Evolutionary conservation across 1,140 invertebrate genomes (phyloP).

Genomic region (Rhyacophila brunnea): DNA sequence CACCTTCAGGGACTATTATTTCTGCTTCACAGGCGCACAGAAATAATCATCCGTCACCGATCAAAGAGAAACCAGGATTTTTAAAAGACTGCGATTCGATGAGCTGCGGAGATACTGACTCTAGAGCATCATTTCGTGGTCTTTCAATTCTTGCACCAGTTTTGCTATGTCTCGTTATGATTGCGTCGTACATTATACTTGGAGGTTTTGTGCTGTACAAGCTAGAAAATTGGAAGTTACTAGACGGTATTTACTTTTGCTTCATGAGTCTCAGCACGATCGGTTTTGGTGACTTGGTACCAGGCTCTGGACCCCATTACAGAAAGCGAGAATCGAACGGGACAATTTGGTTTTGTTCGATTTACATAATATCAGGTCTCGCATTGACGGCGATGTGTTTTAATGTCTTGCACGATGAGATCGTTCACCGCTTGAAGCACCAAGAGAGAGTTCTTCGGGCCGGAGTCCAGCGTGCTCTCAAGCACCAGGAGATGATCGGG

Average conservation of each 20-base stretch:
- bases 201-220: constrained; percentile 87
- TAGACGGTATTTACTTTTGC: constrained; percentile 93
- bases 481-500: constrained; percentile 40
- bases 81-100: constrained; percentile 64
- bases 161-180: constrained; percentile 71
- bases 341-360: constrained; percentile 86
- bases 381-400: constrained; percentile 98
- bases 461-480: constrained; percentile 45
- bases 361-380: constrained; percentile 94
- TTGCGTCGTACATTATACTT: constrained; percentile 80
- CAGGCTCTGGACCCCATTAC: constrained; percentile 64
- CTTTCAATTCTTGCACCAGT: constrained; percentile 76
- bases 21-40: constrained; percentile 53
- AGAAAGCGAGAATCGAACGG: constrained; percentile 56
- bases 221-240: constrained; percentile 81
- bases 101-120: constrained; percentile 69
- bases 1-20: constrained; percentile 60
- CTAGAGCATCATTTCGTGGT: constrained; percentile 70
- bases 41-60: constrained; percentile 57
- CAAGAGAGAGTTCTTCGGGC: constrained; percentile 48
- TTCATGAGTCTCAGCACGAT: constrained; percentile 93
- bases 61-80: constrained; percentile 54
- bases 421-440: constrained; percentile 74
- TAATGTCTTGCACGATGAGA: constrained; percentile 94
- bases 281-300: constrained; percentile 87